A percentile compares a stretch with the other conserved stretches of the same genome.
These are phyloP conservation scores for Notolepis coatsorum DNA, from an alignment of 2,797 vertebrate species.

Conservation along the genomic window DNA sequence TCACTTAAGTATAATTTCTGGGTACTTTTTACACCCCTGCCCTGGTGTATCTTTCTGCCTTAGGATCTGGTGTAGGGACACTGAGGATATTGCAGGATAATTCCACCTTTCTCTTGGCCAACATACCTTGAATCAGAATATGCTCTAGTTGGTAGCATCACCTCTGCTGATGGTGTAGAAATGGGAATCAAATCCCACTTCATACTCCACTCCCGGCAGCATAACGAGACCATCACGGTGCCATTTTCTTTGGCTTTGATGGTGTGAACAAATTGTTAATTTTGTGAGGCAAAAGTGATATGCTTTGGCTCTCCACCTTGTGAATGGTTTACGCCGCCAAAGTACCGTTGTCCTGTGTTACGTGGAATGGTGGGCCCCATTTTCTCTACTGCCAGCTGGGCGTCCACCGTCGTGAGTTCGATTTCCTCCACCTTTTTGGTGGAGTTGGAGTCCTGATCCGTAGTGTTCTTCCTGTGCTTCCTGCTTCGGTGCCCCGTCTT, in stretches of 20 bases:
- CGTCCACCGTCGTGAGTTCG: slow-evolving; percentile 35
- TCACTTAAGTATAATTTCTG: too few relatives aligned
- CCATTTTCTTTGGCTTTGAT: slow-evolving; percentile 7
- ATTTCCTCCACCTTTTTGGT: slow-evolving; percentile 32
- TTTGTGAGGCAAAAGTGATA: slow-evolving; percentile 61
- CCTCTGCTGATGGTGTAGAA: slow-evolving; percentile 15
- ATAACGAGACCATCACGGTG: slow-evolving; percentile 14
- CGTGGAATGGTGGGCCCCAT: slow-evolving; percentile 72
- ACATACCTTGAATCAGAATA: slow-evolving; percentile 22
- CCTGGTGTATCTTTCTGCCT: slow-evolving; percentile 4
- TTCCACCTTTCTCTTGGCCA: neutral
- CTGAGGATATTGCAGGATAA: neutral
- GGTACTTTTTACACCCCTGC: too few relatives aligned
- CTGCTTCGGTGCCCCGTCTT: slow-evolving; percentile 57
- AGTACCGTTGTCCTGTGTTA: slow-evolving; percentile 77
- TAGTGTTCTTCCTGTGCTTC: slow-evolving; percentile 57
- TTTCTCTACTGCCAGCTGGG: slow-evolving; percentile 27
- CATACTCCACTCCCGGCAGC: slow-evolving; percentile 14
- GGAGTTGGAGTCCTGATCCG: slow-evolving; percentile 52
- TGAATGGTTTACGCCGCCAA: slow-evolving; percentile 11
- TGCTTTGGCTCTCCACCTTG: slow-evolving; percentile 52
- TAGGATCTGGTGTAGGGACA: slow-evolving; percentile 12
- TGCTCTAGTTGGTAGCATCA: slow-evolving; percentile 20
- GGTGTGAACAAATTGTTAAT: slow-evolving; percentile 37
- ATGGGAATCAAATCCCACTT: slow-evolving; percentile 27